These are phyloP conservation scores for Melanerpes aurifrons DNA, from an alignment of 2,113 vertebrate genomes.

Conservation along the genomic window DNA sequence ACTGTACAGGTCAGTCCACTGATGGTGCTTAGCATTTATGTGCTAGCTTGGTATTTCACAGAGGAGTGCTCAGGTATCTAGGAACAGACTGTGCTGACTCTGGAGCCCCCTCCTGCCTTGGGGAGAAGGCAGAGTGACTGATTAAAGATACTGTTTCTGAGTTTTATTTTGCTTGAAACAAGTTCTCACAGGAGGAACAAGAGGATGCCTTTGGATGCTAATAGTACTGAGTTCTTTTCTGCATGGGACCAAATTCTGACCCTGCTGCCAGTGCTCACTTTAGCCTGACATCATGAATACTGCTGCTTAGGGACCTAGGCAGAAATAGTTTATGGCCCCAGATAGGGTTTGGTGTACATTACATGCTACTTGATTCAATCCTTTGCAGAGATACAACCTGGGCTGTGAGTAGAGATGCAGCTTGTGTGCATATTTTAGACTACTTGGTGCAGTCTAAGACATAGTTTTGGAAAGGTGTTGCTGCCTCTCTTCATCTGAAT, in stretches of 20 bases:
- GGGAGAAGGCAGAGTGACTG: not conserved
- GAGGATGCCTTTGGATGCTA: not conserved
- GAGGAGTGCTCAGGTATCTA: not conserved
- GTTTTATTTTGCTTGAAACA: not conserved
- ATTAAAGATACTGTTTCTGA: not conserved
- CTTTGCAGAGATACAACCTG: not conserved
- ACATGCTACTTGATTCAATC: not conserved
- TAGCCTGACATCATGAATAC: not conserved
- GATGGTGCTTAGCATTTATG: constrained; percentile 11
- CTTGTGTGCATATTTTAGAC: not conserved
- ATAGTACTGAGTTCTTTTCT: not conserved
- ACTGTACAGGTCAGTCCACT: not conserved
- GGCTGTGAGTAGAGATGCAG: not conserved
- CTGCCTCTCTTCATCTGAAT: not conserved
- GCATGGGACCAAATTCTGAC: not conserved
- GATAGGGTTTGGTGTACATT: not conserved
- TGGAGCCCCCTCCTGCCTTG: not conserved
- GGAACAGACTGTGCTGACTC: constrained; percentile 15
- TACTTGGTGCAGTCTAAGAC: not conserved
- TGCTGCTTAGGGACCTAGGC: not conserved
- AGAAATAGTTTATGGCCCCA: not conserved
- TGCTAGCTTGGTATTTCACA: constrained; percentile 20
- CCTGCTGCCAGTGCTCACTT: not conserved
- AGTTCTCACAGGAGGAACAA: not conserved
- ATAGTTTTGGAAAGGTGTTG: not conserved